These are phyloP conservation scores for roundworm (Caenorhabditis elegans) DNA, from an alignment of 1,140 invertebrate species.

Conservation along the genomic window WBcel235 BX284602.5:12431501-12432000, in stretches of 20 bases:
- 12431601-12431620: background rate
- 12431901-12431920: background rate
- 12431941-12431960: background rate
- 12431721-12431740: background rate
- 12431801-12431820: background rate
- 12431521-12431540: background rate
- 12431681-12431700: background rate
- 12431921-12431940: background rate
- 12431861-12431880: background rate
- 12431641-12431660: background rate
- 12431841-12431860: no score
- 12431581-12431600: background rate
- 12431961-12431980: background rate
- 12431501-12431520: background rate
- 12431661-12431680: background rate
- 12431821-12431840: background rate
- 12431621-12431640: slow-evolving; percentile 1
- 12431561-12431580: background rate
- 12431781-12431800: background rate
- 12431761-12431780: background rate
- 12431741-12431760: background rate
- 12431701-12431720: background rate
- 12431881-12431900: background rate
- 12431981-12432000: background rate
- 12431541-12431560: background rate